phyloP scores from a whole-genome alignment of 2,797 vertebrate species.

The Masticophis lateralis region DNA sequence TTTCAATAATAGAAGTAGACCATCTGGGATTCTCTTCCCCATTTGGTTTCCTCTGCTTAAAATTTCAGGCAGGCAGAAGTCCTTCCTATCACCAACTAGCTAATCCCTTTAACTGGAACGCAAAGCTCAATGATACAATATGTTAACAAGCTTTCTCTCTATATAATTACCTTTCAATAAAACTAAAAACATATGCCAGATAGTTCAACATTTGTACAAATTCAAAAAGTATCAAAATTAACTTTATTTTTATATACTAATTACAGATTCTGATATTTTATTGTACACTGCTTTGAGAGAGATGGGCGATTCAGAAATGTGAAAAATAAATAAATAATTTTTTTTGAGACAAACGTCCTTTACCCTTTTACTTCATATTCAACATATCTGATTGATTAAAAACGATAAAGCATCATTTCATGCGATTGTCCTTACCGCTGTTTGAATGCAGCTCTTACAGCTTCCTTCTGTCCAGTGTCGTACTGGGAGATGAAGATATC shows the following conservation, averaged over 20 bases:
- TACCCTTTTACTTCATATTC: neutral
- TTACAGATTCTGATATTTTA: neutral
- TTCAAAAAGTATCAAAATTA: neutral
- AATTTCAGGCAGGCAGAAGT: neutral
- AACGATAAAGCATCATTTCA: neutral
- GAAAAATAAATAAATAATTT: neutral
- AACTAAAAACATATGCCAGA: neutral
- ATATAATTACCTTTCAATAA: neutral
- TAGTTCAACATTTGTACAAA: neutral
- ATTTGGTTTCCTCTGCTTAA: neutral
- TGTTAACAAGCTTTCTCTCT: too few species aligned
- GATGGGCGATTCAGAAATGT: neutral
- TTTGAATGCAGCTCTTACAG: slow-evolving; percentile 71
- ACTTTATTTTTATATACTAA: neutral
- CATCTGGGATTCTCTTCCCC: neutral
- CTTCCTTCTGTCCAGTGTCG: slow-evolving; percentile 77
- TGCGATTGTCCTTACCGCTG: slow-evolving; percentile 69
- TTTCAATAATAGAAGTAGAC: neutral
- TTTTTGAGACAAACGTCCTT: too few species aligned
- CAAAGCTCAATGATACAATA: neutral
- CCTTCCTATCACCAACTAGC: neutral
- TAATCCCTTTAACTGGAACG: neutral
- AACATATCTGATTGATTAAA: neutral
- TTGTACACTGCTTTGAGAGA: neutral
- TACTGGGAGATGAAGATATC: slow-evolving; percentile 84